Percentiles rank a stretch among this genome's conserved stretches.
phyloP scores from a whole-genome alignment of 1,140 invertebrate species.

The Papilio dardanus region DNA sequence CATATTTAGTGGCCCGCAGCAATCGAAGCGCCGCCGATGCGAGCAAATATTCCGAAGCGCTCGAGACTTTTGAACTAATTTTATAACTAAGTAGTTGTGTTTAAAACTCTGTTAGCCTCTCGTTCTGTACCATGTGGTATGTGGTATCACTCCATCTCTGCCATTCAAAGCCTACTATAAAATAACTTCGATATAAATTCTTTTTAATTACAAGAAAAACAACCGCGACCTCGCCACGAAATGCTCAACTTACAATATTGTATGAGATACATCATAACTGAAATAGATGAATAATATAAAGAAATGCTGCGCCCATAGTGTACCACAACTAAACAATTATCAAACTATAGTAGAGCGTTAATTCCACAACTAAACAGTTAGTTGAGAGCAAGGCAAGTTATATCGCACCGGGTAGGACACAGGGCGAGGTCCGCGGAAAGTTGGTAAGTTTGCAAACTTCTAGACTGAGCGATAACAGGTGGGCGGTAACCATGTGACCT shows the following conservation, averaged over 20 bases:
- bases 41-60: background rate
- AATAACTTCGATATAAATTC: background rate
- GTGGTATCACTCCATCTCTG: too few relatives aligned
- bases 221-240: too few relatives aligned
- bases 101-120: background rate
- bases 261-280: too few relatives aligned
- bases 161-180: background rate
- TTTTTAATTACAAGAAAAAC: background rate
- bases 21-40: conserved; percentile 2
- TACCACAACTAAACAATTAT: background rate
- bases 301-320: too few relatives aligned
- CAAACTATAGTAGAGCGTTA: background rate
- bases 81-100: conserved; percentile 13
- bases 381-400: background rate
- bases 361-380: background rate
- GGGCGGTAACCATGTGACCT: background rate
- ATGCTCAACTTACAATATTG: too few relatives aligned
- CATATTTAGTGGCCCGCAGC: background rate
- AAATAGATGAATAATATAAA: too few relatives aligned
- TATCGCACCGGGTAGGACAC: background rate
- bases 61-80: conserved; percentile 7
- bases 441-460: background rate
- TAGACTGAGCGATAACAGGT: conserved; percentile 13
- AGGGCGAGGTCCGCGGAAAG: background rate
- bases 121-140: too few relatives aligned